Conservation (phyloP, 2,797 vertebrate species). For the Schizopygopsis pylzovi region DNA sequence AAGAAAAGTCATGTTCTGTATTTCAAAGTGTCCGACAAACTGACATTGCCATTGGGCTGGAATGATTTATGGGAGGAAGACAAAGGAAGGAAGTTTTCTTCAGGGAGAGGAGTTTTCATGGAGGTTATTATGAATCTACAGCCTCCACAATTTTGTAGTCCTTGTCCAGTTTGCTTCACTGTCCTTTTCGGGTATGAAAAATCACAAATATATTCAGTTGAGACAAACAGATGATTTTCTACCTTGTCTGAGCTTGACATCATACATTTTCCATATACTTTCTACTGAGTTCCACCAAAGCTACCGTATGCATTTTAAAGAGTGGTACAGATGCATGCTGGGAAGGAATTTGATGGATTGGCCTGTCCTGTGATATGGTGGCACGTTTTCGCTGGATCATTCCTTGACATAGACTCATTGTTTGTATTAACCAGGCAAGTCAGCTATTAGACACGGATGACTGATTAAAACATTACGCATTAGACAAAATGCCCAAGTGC, state of each 20-base stretch:
- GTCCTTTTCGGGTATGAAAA: slow-evolving; percentile 31
- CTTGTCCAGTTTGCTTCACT: slow-evolving; percentile 26
- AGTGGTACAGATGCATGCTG: slow-evolving; percentile 31
- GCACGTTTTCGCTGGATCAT: background rate
- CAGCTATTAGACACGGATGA: slow-evolving; percentile 5
- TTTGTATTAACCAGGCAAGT: slow-evolving; percentile 18
- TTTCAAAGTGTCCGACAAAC: slow-evolving; percentile 64
- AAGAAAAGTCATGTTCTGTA: slow-evolving; percentile 59
- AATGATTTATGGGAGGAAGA: slow-evolving; percentile 63
- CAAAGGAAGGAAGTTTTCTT: slow-evolving; percentile 58
- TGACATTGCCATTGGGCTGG: slow-evolving; percentile 61
- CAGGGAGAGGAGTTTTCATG: slow-evolving; percentile 47
- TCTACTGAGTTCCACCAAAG: background rate
- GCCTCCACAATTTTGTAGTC: slow-evolving; percentile 33
- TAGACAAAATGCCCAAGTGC: slow-evolving; percentile 6
- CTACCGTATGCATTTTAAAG: slow-evolving; percentile 52
- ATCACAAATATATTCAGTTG: slow-evolving; percentile 23
- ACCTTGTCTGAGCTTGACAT: background rate
- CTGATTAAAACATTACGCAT: slow-evolving; percentile 12
- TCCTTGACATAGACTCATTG: slow-evolving; percentile 20
- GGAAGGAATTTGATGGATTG: slow-evolving; percentile 32
- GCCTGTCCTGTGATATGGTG: slow-evolving; percentile 11
- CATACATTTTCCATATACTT: background rate
- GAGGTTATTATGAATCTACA: slow-evolving; percentile 47
- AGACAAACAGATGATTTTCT: slow-evolving; percentile 37